A percentile compares a stretch with the other conserved stretches of the same genome.
Conservation (phyloP, 1,140 invertebrate genomes). For the Pectinophora gossypiella region DNA sequence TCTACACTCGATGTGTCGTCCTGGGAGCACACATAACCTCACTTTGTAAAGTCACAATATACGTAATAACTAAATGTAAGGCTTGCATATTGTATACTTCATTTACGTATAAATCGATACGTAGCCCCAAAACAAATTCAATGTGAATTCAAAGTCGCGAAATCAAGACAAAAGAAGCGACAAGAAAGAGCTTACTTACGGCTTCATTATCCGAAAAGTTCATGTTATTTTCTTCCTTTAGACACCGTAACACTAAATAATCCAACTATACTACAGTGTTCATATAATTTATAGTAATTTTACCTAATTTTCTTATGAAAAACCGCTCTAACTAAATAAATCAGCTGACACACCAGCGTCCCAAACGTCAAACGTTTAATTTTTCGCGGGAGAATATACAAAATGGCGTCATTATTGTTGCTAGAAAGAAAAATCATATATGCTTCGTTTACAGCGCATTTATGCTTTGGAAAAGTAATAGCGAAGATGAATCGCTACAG, state of each 20-base stretch:
- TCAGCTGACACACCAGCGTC: constrained; percentile 23
- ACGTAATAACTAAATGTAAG: background rate
- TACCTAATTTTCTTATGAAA: background rate
- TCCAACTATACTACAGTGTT: background rate
- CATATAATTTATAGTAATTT: background rate
- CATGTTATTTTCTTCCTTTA: constrained; percentile 25
- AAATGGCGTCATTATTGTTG: too few species aligned
- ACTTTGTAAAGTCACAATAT: background rate
- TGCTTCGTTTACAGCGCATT: too few species aligned
- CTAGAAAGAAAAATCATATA: too few species aligned
- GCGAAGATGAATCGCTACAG: too few species aligned
- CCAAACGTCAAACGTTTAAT: constrained; percentile 58
- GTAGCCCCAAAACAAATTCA: background rate
- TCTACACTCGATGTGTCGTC: constrained; percentile 90
- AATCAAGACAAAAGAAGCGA: constrained; percentile 12
- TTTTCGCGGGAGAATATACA: constrained; percentile 58
- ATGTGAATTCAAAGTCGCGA: constrained; percentile 24
- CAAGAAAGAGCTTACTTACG: constrained; percentile 41
- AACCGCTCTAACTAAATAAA: background rate
- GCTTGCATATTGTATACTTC: too few species aligned
- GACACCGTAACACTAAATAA: background rate
- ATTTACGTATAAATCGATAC: too few species aligned
- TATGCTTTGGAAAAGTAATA: too few species aligned
- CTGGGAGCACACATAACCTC: constrained; percentile 35
- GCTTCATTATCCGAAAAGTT: constrained; percentile 69